Conservation (phyloP, 2,113 vertebrate genomes). For the Megaptera novaeangliae region DNA sequence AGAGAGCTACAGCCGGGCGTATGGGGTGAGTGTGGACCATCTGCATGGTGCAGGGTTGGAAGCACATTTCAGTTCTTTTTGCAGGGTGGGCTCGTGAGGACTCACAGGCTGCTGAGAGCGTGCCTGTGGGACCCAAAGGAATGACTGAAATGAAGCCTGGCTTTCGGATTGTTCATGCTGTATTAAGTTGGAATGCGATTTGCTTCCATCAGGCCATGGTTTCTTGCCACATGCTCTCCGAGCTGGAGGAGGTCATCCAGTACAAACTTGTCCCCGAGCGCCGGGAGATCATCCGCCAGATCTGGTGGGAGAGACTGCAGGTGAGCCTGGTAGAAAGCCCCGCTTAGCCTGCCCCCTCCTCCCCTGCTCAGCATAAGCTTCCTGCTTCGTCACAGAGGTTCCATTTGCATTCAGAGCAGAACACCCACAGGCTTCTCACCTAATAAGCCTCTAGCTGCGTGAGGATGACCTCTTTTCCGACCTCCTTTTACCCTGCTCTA, state of each 20-base stretch:
- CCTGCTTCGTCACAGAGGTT: background rate
- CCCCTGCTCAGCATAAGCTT: accelerated
- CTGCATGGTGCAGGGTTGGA: background rate
- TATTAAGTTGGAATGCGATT: slow-evolving; percentile 78
- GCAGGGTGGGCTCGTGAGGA: background rate
- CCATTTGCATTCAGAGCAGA: background rate
- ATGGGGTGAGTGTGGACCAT: slow-evolving; percentile 85
- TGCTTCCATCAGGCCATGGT: slow-evolving; percentile 93
- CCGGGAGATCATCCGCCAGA: slow-evolving; percentile 97
- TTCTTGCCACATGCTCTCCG: slow-evolving; percentile 98
- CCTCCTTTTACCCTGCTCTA: background rate
- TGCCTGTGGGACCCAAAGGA: slow-evolving; percentile 34
- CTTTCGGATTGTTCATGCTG: slow-evolving; percentile 12
- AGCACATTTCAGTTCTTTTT: background rate
- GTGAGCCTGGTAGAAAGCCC: slow-evolving; percentile 75
- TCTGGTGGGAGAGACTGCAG: slow-evolving; percentile 99
- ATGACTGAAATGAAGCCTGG: slow-evolving; percentile 20
- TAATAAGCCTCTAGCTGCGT: background rate
- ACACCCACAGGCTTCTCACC: background rate
- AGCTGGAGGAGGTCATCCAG: slow-evolving; percentile 99
- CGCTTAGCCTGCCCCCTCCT: accelerated
- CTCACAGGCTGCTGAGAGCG: background rate
- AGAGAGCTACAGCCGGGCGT: slow-evolving; percentile 98
- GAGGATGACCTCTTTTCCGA: background rate
- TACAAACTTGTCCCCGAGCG: slow-evolving; percentile 98